Evolutionary conservation across 2,888 invertebrate species (phyloP).

Genomic region (Drosophila cognata): DNA sequence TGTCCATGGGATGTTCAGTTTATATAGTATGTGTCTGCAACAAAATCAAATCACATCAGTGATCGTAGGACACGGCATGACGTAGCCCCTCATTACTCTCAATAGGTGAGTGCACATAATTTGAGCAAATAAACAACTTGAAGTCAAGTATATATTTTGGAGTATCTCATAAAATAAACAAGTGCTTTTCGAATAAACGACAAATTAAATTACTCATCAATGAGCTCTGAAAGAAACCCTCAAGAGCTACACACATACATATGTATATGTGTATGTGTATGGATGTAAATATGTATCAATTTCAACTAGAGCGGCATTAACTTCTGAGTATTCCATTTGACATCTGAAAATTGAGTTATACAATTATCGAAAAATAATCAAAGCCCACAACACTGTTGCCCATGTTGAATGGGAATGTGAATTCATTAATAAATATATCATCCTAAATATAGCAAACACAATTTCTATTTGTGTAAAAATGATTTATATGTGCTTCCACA

Average conservation of each 20-base stretch:
- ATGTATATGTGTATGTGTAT: background rate
- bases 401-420: background rate
- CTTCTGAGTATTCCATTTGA: constrained; percentile 14
- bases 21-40: background rate
- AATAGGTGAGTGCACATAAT: constrained; percentile 42
- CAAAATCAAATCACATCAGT: constrained; percentile 28
- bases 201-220: constrained; percentile 81
- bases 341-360: background rate
- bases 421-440: background rate
- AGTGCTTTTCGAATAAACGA: constrained; percentile 81
- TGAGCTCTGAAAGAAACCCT: constrained; percentile 34
- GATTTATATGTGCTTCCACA: no score
- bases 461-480: background rate
- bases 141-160: constrained; percentile 77
- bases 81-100: constrained; percentile 5
- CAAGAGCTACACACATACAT: constrained; percentile 18
- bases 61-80: constrained; percentile 8
- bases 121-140: constrained; percentile 73
- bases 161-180: constrained; percentile 80
- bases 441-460: background rate
- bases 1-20: background rate
- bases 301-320: constrained; percentile 26
- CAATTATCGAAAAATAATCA: background rate
- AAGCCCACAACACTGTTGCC: constrained; percentile 2
- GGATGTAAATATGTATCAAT: background rate